phyloP scores from a whole-genome alignment of 92 coral and sea anemone species.

The Siderastrea siderea region DNA sequence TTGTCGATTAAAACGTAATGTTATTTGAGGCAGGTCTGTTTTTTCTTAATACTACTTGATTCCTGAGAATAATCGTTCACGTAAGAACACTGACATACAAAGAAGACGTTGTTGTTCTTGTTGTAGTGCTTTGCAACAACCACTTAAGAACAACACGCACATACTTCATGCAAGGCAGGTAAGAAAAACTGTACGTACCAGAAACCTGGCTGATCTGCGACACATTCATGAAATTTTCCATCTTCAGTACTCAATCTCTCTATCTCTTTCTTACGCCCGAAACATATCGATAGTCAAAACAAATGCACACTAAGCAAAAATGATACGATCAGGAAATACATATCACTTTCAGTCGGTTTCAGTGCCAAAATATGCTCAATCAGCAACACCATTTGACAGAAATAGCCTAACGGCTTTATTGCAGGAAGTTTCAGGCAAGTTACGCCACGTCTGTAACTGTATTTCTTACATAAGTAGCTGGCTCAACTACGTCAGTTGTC shows the following conservation, averaged over 20 bases:
- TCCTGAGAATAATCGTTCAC: too few species aligned
- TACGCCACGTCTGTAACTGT: neutral
- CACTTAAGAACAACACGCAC: neutral
- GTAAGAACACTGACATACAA: too few species aligned
- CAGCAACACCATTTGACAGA: neutral
- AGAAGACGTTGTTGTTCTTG: neutral
- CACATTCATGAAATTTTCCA: neutral
- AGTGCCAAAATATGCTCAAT: neutral
- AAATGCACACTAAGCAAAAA: neutral
- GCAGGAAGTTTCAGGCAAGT: neutral
- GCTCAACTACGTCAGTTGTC: neutral
- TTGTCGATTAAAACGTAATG: too few species aligned
- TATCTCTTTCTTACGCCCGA: neutral
- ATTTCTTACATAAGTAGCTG: constrained; percentile 3
- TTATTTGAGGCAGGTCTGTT: too few species aligned
- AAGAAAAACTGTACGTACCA: neutral
- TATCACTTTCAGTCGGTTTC: neutral
- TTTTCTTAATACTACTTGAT: too few species aligned
- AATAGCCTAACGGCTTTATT: neutral
- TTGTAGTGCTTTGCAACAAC: neutral
- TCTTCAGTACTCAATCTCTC: neutral
- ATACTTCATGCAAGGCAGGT: neutral
- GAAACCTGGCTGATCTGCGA: neutral
- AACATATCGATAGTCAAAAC: neutral
- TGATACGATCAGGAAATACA: neutral